Conservation (phyloP, 1,140 invertebrate species). For the Diachasma alloeum region DNA sequence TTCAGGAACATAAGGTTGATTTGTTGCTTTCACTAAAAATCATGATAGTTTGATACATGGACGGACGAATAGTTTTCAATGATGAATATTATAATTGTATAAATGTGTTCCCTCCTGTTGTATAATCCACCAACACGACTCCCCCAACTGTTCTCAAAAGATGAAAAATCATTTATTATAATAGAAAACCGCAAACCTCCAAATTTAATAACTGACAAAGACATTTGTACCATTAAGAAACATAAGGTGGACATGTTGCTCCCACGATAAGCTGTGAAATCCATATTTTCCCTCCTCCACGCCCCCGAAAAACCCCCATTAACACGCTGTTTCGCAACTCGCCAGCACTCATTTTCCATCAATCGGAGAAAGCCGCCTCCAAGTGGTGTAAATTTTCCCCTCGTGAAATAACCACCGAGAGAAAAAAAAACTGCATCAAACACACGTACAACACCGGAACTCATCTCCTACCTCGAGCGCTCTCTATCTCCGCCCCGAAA, state of each 20-base stretch:
- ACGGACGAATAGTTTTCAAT: no score
- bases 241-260: neutral
- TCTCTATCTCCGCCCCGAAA: conserved; percentile 41
- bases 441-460: conserved; percentile 24
- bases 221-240: neutral
- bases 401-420: neutral
- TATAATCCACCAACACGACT: no score
- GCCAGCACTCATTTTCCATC: neutral
- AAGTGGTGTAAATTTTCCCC: neutral
- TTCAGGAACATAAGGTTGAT: no score
- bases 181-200: neutral
- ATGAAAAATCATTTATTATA: neutral
- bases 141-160: neutral
- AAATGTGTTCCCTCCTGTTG: no score
- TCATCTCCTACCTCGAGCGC: conserved; percentile 10
- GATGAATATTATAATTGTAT: no score
- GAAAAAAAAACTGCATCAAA: conserved; percentile 4
- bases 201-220: neutral
- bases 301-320: neutral
- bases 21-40: no score
- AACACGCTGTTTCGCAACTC: conserved; percentile 8
- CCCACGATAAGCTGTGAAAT: neutral
- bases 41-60: no score
- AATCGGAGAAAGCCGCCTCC: neutral
- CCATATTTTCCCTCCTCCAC: conserved; percentile 11